These are phyloP conservation scores for Scaptomyza reducta DNA, from an alignment of 2,888 invertebrate species.

Conservation along the genomic window DNA sequence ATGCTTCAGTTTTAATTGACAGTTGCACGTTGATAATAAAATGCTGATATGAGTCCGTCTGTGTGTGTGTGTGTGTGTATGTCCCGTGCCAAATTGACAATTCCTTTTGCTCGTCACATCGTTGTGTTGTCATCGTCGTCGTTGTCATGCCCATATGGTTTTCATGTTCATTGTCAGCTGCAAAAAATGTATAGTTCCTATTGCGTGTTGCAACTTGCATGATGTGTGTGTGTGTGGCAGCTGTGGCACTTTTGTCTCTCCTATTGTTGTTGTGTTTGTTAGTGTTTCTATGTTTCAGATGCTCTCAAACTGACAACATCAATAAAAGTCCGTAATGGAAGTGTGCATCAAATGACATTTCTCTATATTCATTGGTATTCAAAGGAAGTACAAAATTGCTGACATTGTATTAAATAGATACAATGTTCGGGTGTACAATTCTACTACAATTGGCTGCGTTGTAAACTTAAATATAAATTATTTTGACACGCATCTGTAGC, in stretches of 20 bases:
- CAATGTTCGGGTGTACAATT: slow-evolving; percentile 15
- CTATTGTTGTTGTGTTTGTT: slow-evolving; percentile 7
- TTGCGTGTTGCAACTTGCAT: slow-evolving; percentile 39
- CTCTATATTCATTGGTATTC: slow-evolving; percentile 33
- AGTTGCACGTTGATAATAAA: slow-evolving; percentile 67
- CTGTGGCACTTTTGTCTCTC: slow-evolving; percentile 10
- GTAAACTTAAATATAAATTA: neutral
- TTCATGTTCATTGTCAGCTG: slow-evolving; percentile 66
- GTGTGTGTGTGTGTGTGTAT: slow-evolving; percentile 13
- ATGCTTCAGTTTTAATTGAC: slow-evolving; percentile 72
- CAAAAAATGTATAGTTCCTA: slow-evolving; percentile 34
- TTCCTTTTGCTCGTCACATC: slow-evolving; percentile 24
- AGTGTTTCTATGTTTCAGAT: slow-evolving; percentile 25
- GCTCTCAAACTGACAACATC: slow-evolving; percentile 52
- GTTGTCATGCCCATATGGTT: slow-evolving; percentile 46
- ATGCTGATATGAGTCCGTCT: slow-evolving; percentile 50
- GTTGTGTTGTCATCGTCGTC: slow-evolving; percentile 1
- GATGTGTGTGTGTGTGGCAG: slow-evolving; percentile 22
- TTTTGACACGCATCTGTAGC: too few species aligned
- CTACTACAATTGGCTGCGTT: neutral
- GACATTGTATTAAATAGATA: slow-evolving; percentile 18
- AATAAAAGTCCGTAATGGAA: slow-evolving; percentile 53
- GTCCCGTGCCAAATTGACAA: slow-evolving; percentile 64
- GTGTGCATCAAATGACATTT: slow-evolving; percentile 48
- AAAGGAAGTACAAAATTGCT: slow-evolving; percentile 16